phyloP scores from a whole-genome alignment of 2,888 invertebrate genomes.

The Branchipolynoe longqiensis region DNA sequence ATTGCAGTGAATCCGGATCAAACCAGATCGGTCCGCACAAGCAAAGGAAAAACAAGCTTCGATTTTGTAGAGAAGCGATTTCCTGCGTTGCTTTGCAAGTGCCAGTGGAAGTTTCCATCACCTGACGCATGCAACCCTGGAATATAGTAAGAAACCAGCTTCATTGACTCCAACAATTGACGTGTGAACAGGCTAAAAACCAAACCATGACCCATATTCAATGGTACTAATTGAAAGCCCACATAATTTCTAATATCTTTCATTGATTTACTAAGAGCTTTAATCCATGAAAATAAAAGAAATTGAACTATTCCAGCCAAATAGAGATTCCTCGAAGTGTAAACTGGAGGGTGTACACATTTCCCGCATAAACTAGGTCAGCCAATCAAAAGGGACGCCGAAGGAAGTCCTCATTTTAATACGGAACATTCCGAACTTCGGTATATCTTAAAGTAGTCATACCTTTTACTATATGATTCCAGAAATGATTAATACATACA shows the following conservation, averaged over 20 bases:
- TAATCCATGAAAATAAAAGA: too few species aligned
- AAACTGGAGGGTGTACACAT: too few species aligned
- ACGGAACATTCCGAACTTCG: constrained; percentile 11
- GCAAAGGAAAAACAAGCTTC: not conserved
- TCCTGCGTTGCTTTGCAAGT: not conserved
- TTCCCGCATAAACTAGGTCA: constrained; percentile 16
- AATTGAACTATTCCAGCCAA: not conserved
- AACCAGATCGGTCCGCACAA: constrained; percentile 1
- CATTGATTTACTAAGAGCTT: too few species aligned
- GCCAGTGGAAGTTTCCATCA: constrained; percentile 41
- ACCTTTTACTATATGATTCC: not conserved
- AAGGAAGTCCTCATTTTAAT: constrained; percentile 27
- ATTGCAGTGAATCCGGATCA: constrained; percentile 9
- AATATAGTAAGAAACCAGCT: too few species aligned
- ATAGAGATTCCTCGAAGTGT: not conserved
- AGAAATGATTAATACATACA: not conserved
- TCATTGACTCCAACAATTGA: too few species aligned
- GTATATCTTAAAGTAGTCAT: not conserved
- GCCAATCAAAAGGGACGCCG: not conserved
- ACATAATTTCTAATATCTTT: not conserved
- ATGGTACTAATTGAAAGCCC: not conserved
- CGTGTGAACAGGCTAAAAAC: too few species aligned
- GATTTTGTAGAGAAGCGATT: not conserved
- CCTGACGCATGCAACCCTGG: not conserved
- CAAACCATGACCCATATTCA: not conserved